These are phyloP conservation scores for Apamea sordens DNA, from an alignment of 2,888 invertebrate species.

Conservation along the genomic window DNA sequence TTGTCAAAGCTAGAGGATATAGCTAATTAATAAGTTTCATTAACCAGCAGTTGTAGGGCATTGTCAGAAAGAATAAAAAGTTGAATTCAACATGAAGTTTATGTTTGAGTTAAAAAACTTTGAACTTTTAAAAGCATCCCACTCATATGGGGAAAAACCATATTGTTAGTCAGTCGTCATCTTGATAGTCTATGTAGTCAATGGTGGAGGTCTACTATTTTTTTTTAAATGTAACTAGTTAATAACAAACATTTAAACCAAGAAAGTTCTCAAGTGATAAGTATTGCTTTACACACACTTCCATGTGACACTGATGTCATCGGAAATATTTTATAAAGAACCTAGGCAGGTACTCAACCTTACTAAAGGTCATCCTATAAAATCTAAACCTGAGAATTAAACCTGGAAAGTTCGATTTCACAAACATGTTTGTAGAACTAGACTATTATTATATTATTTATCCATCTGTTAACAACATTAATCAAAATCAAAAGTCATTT, in stretches of 20 bases:
- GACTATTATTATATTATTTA: not conserved
- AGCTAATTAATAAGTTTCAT: not conserved
- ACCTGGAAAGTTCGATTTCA: not conserved
- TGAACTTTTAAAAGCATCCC: conserved; percentile 6
- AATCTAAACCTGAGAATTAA: not conserved
- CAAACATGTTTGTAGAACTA: not conserved
- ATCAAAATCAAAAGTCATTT: not conserved
- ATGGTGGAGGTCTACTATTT: not conserved
- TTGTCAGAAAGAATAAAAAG: not conserved
- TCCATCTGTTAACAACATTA: not conserved
- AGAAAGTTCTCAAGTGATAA: not conserved
- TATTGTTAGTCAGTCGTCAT: not conserved
- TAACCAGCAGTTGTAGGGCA: not conserved
- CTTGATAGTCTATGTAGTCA: not conserved
- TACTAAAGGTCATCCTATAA: not conserved
- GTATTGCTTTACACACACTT: not conserved
- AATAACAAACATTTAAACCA: not conserved
- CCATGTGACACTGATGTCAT: conserved; percentile 6
- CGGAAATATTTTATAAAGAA: not conserved
- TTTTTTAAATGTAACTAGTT: not conserved
- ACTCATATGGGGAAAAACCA: not conserved
- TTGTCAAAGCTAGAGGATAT: conserved; percentile 6
- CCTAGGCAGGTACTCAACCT: not conserved
- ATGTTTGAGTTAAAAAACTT: not conserved
- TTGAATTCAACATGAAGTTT: not conserved